Conservation (phyloP, 1,140 invertebrate genomes). For the Trachymyrmex septentrionalis region DNA sequence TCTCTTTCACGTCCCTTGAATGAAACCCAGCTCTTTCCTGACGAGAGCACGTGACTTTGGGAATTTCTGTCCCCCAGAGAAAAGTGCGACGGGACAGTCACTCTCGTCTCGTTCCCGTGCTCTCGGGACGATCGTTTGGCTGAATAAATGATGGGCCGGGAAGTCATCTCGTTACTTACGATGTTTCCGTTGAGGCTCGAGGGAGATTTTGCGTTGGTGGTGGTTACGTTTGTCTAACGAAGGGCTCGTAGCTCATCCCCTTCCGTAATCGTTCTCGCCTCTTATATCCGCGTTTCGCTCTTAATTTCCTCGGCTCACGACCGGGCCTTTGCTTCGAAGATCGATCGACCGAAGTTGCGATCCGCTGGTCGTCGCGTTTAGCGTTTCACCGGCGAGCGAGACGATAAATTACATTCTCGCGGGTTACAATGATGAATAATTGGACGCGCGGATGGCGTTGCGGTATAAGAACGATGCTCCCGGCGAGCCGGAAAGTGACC, state of each 20-base stretch:
- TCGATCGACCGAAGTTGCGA: slow-evolving; percentile 40
- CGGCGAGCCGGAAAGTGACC: slow-evolving; percentile 2
- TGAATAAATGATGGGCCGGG: slow-evolving; percentile 56
- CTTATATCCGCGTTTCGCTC: slow-evolving; percentile 18
- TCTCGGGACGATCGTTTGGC: slow-evolving; percentile 51
- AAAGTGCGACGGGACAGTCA: slow-evolving; percentile 10
- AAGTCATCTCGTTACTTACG: slow-evolving; percentile 59
- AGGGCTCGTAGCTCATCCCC: slow-evolving; percentile 10
- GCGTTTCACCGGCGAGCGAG: not conserved
- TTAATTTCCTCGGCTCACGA: slow-evolving; percentile 39
- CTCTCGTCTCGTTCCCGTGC: slow-evolving; percentile 31
- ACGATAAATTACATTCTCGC: slow-evolving; percentile 52
- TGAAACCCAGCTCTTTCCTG: not conserved
- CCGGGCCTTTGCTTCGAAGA: not conserved
- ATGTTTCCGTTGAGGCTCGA: slow-evolving; percentile 9
- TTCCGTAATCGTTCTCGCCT: slow-evolving; percentile 25
- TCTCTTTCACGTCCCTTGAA: not conserved
- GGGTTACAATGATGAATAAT: slow-evolving; percentile 45
- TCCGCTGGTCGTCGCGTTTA: not conserved
- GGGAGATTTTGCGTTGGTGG: not conserved
- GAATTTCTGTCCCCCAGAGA: slow-evolving; percentile 28
- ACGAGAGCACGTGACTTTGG: slow-evolving; percentile 46
- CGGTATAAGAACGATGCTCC: slow-evolving; percentile 44
- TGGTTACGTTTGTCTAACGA: slow-evolving; percentile 5
- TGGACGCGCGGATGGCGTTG: slow-evolving; percentile 27